Evolutionary conservation across 1,140 invertebrate genomes (phyloP), one percentile per base, ranked within the genome.

Genomic region (Lethrus apterus): DNA sequence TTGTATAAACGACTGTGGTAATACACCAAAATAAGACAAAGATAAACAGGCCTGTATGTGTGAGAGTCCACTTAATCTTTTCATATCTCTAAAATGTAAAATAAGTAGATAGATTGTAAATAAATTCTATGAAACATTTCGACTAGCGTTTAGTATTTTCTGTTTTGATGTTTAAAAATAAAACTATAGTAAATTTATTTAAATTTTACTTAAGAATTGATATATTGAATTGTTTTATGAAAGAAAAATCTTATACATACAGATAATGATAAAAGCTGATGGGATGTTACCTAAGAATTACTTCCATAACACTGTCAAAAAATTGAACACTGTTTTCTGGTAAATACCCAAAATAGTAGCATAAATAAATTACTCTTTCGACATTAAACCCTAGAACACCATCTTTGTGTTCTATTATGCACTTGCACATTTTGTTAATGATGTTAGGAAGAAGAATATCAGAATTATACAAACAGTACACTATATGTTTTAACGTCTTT

Each of bases 1-100:
- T 54, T 72, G 65, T 10, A 77, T 62, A 4, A 76, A 55, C 26
- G 65, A 55, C 15, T 65, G 62, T 2, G 70, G 64, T 42, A 76
- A 62, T 9, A 51, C 46, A 46, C 72, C 66, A 45, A 70, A 74
- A 48, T 64, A 74, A 45, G 69, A 66, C 9, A 77, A 50, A 0
- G 69, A 62, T 11, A 76, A 52, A 33, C 62, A 65, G 4, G 63
- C 55, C 45, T 76, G 70, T 2, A 77, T 53, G 9, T 74, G 52
- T 0, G 66, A 53, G 2, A 75, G 48, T 0, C 70, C 66, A 26
- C 58, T 67, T 55, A 76, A 59, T 31, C 66, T 54, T 21, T 73
- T 62, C 52, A 70, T 70, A 48, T 76, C 70, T 33, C 74, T 76
- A 48, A 4, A 56, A 53, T 45, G 18, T 34, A 19, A 41, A 44